phyloP scores from a whole-genome alignment of 2,113 vertebrate genomes.

The Leptobrachium leishanense region DNA sequence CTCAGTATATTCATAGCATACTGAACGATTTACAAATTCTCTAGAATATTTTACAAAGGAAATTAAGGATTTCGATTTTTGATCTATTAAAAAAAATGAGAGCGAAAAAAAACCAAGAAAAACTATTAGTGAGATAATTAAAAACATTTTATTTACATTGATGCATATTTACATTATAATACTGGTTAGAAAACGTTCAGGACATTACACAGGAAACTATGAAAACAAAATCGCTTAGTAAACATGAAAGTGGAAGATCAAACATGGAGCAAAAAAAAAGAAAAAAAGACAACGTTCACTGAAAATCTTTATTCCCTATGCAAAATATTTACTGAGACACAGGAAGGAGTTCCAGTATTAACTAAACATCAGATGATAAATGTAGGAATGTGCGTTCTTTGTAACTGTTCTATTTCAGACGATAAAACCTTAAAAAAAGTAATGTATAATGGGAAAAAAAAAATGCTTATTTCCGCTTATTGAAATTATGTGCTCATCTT shows the following conservation, averaged over 20 bases:
- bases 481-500: too few relatives aligned
- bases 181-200: constrained; percentile 56
- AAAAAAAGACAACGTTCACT: not conserved
- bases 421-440: too few relatives aligned
- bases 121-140: constrained; percentile 50
- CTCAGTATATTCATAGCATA: too few relatives aligned
- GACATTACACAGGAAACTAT: constrained; percentile 52
- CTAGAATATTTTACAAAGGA: too few relatives aligned
- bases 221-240: constrained; percentile 53
- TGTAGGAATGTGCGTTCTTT: not conserved
- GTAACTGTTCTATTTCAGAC: too few relatives aligned
- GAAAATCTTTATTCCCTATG: not conserved
- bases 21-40: too few relatives aligned
- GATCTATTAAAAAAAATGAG: too few relatives aligned
- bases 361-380: constrained; percentile 3
- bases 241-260: constrained; percentile 11
- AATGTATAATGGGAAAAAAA: too few relatives aligned
- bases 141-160: constrained; percentile 70
- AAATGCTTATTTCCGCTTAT: too few relatives aligned
- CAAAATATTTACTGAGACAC: not conserved
- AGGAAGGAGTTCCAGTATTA: not conserved
- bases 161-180: constrained; percentile 70
- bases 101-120: not conserved
- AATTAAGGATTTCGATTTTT: too few relatives aligned
- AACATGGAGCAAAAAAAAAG: not conserved